phyloP scores from a whole-genome alignment of 2,888 invertebrate species.

The Ypsolopha sequella region DNA sequence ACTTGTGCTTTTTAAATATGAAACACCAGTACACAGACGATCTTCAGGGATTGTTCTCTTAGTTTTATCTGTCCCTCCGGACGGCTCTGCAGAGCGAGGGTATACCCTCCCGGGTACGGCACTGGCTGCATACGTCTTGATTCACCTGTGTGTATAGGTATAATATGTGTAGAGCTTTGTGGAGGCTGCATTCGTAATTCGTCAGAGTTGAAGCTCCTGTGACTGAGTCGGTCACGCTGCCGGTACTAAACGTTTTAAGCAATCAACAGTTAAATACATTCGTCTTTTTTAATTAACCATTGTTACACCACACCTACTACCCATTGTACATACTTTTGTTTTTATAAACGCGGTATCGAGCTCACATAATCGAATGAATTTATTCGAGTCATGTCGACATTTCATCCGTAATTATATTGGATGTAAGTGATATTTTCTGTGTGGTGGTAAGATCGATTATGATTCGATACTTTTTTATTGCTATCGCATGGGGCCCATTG shows the following conservation, averaged over 20 bases:
- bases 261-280: constrained; percentile 5
- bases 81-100: no score
- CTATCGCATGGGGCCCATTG: constrained; percentile 45
- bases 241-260: constrained; percentile 6
- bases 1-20: neutral
- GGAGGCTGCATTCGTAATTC: no score
- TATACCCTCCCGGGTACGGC: no score
- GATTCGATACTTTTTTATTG: constrained; percentile 47
- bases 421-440: constrained; percentile 34
- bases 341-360: constrained; percentile 14
- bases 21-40: no score
- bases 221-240: constrained; percentile 13
- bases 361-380: constrained; percentile 21
- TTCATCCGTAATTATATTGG: constrained; percentile 35
- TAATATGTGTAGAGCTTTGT: no score
- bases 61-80: no score
- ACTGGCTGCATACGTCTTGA: no score
- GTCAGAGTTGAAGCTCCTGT: neutral
- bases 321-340: constrained; percentile 15
- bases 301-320: constrained; percentile 27
- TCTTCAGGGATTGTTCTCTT: no score
- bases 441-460: constrained; percentile 26
- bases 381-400: constrained; percentile 33
- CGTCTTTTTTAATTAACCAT: constrained; percentile 45
- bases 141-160: no score